Conservation (phyloP, 1,140 invertebrate genomes). For the Eufriesea mexicana region DNA sequence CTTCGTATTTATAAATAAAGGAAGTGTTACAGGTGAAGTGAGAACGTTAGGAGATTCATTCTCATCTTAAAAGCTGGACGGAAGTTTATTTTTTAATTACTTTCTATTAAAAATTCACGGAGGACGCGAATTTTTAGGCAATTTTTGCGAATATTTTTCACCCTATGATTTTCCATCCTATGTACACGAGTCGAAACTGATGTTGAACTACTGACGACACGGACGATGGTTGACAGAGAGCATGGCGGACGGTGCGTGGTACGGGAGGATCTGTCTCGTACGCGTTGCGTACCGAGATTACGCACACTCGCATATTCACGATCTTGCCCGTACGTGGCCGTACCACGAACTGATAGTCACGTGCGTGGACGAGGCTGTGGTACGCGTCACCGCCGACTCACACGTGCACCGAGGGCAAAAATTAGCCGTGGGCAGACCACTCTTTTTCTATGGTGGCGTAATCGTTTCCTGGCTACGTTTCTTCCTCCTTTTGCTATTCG, state of each 20-base stretch:
- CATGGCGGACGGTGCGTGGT: neutral
- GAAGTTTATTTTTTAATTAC: too few relatives aligned
- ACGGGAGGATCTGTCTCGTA: slow-evolving; percentile 4
- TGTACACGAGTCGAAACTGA: too few relatives aligned
- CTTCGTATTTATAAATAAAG: too few relatives aligned
- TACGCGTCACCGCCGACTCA: neutral
- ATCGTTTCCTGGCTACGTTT: slow-evolving; percentile 11
- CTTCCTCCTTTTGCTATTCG: neutral
- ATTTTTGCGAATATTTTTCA: too few relatives aligned
- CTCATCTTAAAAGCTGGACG: too few relatives aligned
- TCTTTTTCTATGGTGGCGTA: slow-evolving; percentile 13
- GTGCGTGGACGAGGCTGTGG: slow-evolving; percentile 16
- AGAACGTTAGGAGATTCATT: too few relatives aligned
- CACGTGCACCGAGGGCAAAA: slow-evolving; percentile 23
- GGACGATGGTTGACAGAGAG: neutral
- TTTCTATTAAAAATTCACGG: too few relatives aligned
- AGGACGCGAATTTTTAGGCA: too few relatives aligned
- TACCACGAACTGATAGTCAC: slow-evolving; percentile 46
- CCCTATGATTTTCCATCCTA: too few relatives aligned
- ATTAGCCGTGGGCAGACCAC: slow-evolving; percentile 14
- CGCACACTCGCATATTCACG: slow-evolving; percentile 20
- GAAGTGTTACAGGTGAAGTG: too few relatives aligned
- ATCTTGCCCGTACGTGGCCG: slow-evolving; percentile 35
- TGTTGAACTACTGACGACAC: neutral
- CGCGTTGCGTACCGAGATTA: slow-evolving; percentile 24